Base-by-base conservation (phyloP, 2,797 vertebrate species). In the Champsocephalus esox region DNA sequence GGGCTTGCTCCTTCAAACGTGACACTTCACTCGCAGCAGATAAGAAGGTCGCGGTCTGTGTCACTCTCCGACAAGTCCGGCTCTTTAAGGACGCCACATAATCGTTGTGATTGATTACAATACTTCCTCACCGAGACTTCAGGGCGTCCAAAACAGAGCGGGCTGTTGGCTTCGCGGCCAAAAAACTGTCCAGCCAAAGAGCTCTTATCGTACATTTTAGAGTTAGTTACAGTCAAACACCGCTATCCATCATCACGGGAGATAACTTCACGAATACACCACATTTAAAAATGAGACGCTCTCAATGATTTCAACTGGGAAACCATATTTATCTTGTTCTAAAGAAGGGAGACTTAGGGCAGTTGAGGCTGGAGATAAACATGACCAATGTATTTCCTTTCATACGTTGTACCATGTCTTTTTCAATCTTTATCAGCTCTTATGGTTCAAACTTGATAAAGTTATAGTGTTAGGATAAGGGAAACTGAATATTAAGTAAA, bases 21-120 rank as follows among this genome's bases (percentile, higher is more conserved):
- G 73, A 83, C 86, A 84, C 86, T 89, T 75, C 65, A 88, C 86
- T 87, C 58, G 14, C 61, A 12, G 63, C 79, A 87, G 91, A 93
- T 93, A 90, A 91, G 84, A 55, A 84, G 80, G 83, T 81, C 72
- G 64, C 32, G 48, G 28, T 38, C 66, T 64, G 49, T 54, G 85
- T 82, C 81, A 4, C 79, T 63, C 73, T 54, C 66, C 13, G 59
- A 19, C 70, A 79, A 41, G 34, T 52, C 19, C 1, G 46, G 63
- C 88, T 80, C 82, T 81, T 73, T 79, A 69, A 75, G 49, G 69
- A 82, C 48, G 41, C 74, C 67, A 79, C 64, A 75, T 86, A 73
- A 86, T 81, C 67, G 55, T 19, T 19, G 48, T 84, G 79, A 89
- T 79, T 82, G 86, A 92, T 83, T 77, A 28, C 70, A 54, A 58